Conservation (phyloP, 2,888 invertebrate species). For the Cepaea hortensis region DNA sequence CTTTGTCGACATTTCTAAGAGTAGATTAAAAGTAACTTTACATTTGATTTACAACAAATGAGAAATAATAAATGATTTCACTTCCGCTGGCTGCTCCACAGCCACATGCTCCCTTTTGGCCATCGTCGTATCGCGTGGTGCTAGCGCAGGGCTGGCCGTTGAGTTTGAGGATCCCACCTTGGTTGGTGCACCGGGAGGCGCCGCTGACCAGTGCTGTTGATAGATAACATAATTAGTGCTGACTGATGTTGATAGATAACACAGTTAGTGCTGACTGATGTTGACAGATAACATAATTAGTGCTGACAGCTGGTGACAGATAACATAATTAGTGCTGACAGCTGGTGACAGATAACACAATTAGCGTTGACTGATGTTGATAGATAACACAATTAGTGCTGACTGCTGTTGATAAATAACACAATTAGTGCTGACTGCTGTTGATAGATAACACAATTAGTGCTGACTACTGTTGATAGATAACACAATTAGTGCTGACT, state of each 20-base stretch:
- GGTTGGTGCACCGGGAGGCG: slow-evolving; percentile 44
- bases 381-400: neutral
- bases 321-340: too few species aligned
- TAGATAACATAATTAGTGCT: neutral
- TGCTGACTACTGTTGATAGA: too few species aligned
- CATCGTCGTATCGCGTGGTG: slow-evolving; percentile 64
- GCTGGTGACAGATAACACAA: too few species aligned
- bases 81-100: slow-evolving; percentile 41
- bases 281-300: too few species aligned
- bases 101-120: slow-evolving; percentile 59
- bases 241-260: too few species aligned
- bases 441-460: too few species aligned
- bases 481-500: too few species aligned
- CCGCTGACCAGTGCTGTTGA: slow-evolving; percentile 21
- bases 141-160: slow-evolving; percentile 65
- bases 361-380: neutral
- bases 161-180: slow-evolving; percentile 51
- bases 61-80: neutral
- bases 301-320: too few species aligned
- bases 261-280: too few species aligned
- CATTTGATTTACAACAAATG: neutral
- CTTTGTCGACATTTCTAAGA: neutral
- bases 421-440: too few species aligned
- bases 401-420: too few species aligned
- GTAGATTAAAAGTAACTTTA: neutral